phyloP scores from a whole-genome alignment of 2,797 vertebrate genomes.

The Lagorchestes hirsutus region DNA sequence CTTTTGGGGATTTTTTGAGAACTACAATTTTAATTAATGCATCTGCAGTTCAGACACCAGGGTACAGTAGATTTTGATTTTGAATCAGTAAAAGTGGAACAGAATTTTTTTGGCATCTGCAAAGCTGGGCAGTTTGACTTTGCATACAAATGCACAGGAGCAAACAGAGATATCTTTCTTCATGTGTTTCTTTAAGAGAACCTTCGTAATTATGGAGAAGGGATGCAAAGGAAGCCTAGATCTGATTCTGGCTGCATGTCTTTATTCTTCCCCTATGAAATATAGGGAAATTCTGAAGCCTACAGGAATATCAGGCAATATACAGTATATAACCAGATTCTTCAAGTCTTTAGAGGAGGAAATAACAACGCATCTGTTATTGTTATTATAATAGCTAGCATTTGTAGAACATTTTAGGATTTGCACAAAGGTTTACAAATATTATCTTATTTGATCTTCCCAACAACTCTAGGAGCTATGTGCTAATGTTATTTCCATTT shows the following conservation, averaged over 20 bases:
- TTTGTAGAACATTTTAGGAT: background rate
- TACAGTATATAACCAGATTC: background rate
- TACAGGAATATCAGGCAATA: background rate
- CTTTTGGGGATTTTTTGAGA: background rate
- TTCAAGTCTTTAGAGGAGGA: background rate
- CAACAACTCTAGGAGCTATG: background rate
- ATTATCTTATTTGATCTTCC: background rate
- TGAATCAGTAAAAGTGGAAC: background rate
- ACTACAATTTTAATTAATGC: background rate
- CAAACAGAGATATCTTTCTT: background rate
- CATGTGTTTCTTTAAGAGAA: background rate
- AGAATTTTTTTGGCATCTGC: background rate
- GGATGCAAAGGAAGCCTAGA: background rate
- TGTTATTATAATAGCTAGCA: background rate
- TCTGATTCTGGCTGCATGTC: background rate
- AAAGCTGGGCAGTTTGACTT: background rate
- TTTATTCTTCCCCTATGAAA: background rate
- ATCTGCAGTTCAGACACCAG: background rate
- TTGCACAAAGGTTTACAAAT: background rate
- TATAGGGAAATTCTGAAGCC: background rate
- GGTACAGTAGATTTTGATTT: background rate
- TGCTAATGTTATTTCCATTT: background rate
- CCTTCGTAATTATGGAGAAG: background rate
- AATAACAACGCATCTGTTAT: background rate
- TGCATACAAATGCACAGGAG: background rate